Conservation (phyloP, 1,140 invertebrate genomes). For the Arion vulgaris region DNA sequence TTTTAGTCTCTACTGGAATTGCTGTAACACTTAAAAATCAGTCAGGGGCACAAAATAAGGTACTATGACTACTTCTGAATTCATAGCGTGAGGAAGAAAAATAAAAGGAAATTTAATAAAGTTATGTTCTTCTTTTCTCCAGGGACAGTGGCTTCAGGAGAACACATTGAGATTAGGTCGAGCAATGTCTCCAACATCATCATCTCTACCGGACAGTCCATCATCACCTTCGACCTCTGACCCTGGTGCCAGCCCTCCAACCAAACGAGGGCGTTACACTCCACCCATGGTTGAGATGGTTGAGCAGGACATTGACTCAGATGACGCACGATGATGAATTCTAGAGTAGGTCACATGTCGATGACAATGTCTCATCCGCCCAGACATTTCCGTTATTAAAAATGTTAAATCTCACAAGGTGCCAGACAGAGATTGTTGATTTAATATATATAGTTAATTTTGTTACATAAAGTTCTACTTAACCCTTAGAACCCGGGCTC, state of each 20-base stretch:
- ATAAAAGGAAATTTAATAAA: no score
- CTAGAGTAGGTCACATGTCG: not conserved
- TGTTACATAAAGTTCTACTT: no score
- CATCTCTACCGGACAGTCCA: conserved; percentile 43
- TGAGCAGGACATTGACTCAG: conserved; percentile 20
- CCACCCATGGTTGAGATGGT: conserved; percentile 33
- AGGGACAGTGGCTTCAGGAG: conserved; percentile 90
- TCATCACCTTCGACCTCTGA: conserved; percentile 39
- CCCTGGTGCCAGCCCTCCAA: conserved; percentile 51
- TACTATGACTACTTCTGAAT: no score
- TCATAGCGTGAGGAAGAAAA: no score
- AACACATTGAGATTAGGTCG: conserved; percentile 89
- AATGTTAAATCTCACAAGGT: not conserved
- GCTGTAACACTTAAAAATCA: no score
- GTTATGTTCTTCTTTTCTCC: conserved; percentile 39
- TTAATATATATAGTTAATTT: no score
- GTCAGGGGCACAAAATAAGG: no score
- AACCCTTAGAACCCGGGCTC: no score
- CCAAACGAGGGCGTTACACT: conserved; percentile 51
- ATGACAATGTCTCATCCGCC: not conserved
- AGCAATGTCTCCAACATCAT: conserved; percentile 90
- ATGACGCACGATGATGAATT: conserved; percentile 23
- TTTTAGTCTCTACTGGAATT: no score
- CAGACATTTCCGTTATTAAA: not conserved
- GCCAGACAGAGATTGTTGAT: no score